Base-by-base conservation (phyloP, 2,888 invertebrate species). In the Stramonita haemastoma region DNA sequence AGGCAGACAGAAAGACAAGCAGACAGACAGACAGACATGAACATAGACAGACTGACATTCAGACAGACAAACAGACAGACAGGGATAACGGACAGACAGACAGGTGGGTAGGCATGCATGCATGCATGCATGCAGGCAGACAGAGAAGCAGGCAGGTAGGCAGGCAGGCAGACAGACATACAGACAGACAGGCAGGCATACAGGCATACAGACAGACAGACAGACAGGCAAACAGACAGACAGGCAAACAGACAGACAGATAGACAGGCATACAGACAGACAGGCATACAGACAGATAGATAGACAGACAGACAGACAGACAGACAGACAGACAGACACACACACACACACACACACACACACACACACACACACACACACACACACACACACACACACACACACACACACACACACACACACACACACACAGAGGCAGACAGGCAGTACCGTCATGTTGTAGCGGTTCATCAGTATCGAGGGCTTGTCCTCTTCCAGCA, bases 401-500 rank as follows among this genome's bases (percentile, higher is more conserved):
- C 22, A 81, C 36, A 81, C 26, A 81, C 19, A 81, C 26, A 81
- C 19, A 81, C 8, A 34, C 8, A 83, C 46, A 0, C 0, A n/a
- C 81, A 73, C 22, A 77, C 29, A 36, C 22, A 46, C 81, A 83
- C 22, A 83, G 46, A 36, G 22, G 46, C 81, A 83, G 46, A 46
- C 81, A 84, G 29, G 46, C 29, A 57, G 90, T 91, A 95, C 94
- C 91, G 91, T 89, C 87, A 93, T 92, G 29, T 92, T 91, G 89
- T 91, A 94, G 87, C 90, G 91, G 6, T 92, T 83, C 87, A 99
- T 97, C 83, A 99, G 97, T 32, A 92, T 92, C 26, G 97, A 97
- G 0, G 99, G 99, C 26, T 98, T 98, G 96, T 98, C 98, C 96
- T 99, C 99, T 0, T 99, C 99, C 93, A 99, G 96, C 87, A 99